Base-by-base conservation (phyloP, 1,140 invertebrate genomes). In the Lepidotrigona ventralis region DNA sequence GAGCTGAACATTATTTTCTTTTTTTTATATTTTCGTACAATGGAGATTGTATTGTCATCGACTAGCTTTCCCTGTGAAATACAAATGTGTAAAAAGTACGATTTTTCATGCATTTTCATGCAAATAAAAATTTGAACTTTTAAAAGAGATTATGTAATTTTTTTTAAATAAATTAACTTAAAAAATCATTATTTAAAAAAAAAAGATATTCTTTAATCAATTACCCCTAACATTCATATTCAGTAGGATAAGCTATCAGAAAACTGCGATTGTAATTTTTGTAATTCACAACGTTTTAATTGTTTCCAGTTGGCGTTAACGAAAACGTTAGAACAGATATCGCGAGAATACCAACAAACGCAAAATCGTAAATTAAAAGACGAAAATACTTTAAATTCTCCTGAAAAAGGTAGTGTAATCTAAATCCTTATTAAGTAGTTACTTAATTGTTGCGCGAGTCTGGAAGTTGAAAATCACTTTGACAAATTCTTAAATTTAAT, bases 271-370 rank as follows among this genome's bases (percentile, higher is more conserved):
- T 66, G 6, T 77, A 66, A 23, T 60, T 74, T 26, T 79, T 46
- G 26, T 78, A 46, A 63, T 39, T 68, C n/a, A 19, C 23, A 56
- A 70, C 39, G 17, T 72, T 64, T 53, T 70, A 12, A 56, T 63
- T 60, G 8, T 85, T 19, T 71, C 63, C 76, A 93, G 93, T 66
- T 91, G 54, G 91, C 90, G 17, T 83, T 94, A 54, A 93, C 90
- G 73, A 81, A 90, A 84, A 86, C 92, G 58, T 60, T 94, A 69
- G 79, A 94, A 12, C 87, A 94, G 85, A 89, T 90, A 64, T 81
- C 74, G 17, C 80, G 80, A 33, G 89, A 92, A 79, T 90, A 90
- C 85, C 89, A 75, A 29, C 71, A 26, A 23, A 69, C 63, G 17
- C 60, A 66, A 23, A 77, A 77, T 17, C 66, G 60, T 54, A 12